Evolutionary conservation across 2,797 vertebrate species (phyloP).

Genomic region (Botia kubotai): DNA sequence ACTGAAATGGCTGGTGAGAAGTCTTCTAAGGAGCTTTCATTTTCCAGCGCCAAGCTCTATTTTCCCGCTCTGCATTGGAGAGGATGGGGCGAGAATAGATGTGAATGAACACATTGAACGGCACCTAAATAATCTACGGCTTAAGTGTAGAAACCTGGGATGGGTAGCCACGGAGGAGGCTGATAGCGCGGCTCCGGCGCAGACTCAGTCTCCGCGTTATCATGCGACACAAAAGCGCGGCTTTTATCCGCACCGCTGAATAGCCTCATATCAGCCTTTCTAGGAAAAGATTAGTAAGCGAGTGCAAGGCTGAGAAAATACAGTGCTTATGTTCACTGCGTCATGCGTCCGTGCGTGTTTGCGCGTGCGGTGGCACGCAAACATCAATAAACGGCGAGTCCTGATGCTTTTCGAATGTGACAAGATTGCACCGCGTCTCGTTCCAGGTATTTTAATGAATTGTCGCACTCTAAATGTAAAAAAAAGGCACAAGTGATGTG

Average conservation of each 20-base stretch:
- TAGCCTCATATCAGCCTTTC: constrained; percentile 66
- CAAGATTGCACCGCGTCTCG: background rate
- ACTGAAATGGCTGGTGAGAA: constrained; percentile 24
- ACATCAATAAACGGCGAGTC: background rate
- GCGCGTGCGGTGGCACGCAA: constrained; percentile 17
- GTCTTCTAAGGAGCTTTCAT: constrained; percentile 45
- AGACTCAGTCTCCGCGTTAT: constrained; percentile 61
- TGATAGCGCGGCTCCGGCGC: constrained; percentile 49
- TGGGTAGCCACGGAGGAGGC: constrained; percentile 54
- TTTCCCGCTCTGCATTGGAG: constrained; percentile 39
- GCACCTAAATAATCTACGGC: constrained; percentile 62
- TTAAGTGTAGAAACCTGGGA: constrained; percentile 63
- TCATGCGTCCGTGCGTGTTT: constrained; percentile 1
- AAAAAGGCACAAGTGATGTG: no score
- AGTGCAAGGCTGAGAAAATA: constrained; percentile 54
- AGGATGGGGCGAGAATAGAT: constrained; percentile 50
- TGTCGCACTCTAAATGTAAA: no score
- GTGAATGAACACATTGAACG: constrained; percentile 57
- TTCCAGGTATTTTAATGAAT: constrained; percentile 10
- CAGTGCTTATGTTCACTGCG: constrained; percentile 26
- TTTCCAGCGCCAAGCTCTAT: constrained; percentile 48
- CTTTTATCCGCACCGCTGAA: constrained; percentile 65
- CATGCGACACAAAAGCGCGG: constrained; percentile 65
- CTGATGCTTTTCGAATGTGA: background rate
- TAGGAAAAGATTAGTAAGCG: constrained; percentile 60